These are phyloP conservation scores for Cotesia chilonis DNA, from an alignment of 1,140 invertebrate species.

Conservation along the genomic window DNA sequence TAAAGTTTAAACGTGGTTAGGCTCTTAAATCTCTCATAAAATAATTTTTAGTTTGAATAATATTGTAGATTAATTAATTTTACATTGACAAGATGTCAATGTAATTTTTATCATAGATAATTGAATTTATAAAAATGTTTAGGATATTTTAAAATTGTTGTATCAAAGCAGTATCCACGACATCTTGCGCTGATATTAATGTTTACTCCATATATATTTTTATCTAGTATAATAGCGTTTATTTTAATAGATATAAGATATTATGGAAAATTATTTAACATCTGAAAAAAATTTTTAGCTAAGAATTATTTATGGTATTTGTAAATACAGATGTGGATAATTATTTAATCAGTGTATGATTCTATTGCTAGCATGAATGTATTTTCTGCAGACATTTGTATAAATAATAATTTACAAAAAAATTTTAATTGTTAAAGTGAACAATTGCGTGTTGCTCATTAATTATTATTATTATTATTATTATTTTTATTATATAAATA, in stretches of 20 bases:
- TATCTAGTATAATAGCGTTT: slow-evolving; percentile 28
- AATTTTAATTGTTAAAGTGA: too few species aligned
- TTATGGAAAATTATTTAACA: slow-evolving; percentile 43
- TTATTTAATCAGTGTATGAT: slow-evolving; percentile 9
- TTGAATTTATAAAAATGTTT: not conserved
- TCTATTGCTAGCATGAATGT: slow-evolving; percentile 4
- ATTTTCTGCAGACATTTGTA: slow-evolving; percentile 18
- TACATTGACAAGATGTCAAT: not conserved
- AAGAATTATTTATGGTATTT: slow-evolving; percentile 41
- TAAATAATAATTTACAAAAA: slow-evolving; percentile 3
- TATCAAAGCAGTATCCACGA: slow-evolving; percentile 17
- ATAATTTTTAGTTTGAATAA: slow-evolving; percentile 25
- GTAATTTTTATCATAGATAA: not conserved
- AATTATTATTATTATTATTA: too few species aligned
- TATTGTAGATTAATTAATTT: slow-evolving; percentile 26
- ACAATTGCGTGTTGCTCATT: too few species aligned
- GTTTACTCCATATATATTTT: not conserved
- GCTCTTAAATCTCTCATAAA: not conserved
- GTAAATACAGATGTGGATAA: slow-evolving; percentile 24
- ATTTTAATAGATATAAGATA: slow-evolving; percentile 52
- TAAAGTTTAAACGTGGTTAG: slow-evolving; percentile 81
- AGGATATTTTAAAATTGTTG: not conserved
- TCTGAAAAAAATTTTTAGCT: too few species aligned
- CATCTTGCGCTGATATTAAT: slow-evolving; percentile 19
- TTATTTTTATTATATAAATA: too few species aligned